Conservation (phyloP, 2,888 invertebrate genomes). For the Nemotelus nigrinus region DNA sequence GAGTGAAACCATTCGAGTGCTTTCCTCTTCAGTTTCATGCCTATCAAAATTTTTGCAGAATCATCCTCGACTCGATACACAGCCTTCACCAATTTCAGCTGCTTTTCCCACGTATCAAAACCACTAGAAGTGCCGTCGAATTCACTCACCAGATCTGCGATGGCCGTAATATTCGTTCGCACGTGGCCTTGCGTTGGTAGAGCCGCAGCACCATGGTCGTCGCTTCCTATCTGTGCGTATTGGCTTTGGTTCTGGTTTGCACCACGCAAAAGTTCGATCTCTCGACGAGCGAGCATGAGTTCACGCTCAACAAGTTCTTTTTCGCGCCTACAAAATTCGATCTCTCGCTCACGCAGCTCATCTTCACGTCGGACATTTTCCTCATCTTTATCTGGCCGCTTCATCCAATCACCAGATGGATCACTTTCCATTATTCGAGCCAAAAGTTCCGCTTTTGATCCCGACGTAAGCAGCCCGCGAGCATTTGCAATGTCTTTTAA, state of each 20-base stretch:
- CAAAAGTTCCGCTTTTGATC: not conserved
- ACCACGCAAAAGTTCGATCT: not conserved
- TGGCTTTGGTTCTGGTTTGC: not conserved
- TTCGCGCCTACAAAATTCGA: not conserved
- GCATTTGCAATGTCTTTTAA: too few relatives aligned
- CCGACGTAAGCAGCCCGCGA: not conserved
- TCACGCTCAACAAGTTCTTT: not conserved
- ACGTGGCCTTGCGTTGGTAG: not conserved
- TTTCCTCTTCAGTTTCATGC: not conserved
- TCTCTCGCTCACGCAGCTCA: not conserved
- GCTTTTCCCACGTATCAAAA: not conserved
- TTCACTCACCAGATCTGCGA: not conserved
- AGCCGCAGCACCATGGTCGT: not conserved
- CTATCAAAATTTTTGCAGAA: not conserved
- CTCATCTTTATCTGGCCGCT: too few relatives aligned
- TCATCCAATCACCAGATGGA: too few relatives aligned
- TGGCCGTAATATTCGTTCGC: not conserved
- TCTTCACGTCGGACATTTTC: too few relatives aligned
- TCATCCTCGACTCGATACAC: not conserved
- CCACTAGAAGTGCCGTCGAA: not conserved
- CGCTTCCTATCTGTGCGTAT: not conserved
- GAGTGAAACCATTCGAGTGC: not conserved
- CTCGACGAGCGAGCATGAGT: not conserved
- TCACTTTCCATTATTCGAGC: too few relatives aligned
- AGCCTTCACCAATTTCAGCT: not conserved